Evolutionary conservation across 2,888 invertebrate genomes (phyloP).

Genomic region (Xiphydria camelus): DNA sequence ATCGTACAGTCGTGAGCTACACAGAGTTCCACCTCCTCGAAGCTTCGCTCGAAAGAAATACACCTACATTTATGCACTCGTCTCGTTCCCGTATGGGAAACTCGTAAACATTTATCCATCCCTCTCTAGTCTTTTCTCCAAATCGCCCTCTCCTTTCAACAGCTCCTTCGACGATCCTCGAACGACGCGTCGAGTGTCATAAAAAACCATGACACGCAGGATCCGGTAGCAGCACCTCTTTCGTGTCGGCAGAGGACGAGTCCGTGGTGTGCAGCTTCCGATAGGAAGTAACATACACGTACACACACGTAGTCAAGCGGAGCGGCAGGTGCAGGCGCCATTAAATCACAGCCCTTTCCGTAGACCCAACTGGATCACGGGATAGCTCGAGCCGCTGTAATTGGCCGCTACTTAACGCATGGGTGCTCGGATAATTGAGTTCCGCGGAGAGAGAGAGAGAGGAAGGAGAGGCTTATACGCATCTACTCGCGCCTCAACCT

Average conservation of each 20-base stretch:
- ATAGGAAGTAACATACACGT: constrained; percentile 1
- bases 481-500: too few relatives aligned
- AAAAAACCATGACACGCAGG: neutral
- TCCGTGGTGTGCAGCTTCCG: neutral
- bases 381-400: constrained; percentile 1
- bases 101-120: too few relatives aligned
- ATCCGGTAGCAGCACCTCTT: neutral
- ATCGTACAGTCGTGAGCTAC: too few relatives aligned
- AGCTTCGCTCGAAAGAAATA: too few relatives aligned
- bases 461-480: constrained; percentile 1
- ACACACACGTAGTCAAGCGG: neutral
- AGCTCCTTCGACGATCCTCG: constrained; percentile 33
- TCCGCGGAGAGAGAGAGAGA: neutral
- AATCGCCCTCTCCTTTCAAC: too few relatives aligned
- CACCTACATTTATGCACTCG: too few relatives aligned
- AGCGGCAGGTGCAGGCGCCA: neutral
- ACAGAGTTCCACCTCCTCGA: too few relatives aligned
- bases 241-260: too few relatives aligned
- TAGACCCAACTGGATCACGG: too few relatives aligned
- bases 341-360: constrained; percentile 1
- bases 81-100: too few relatives aligned
- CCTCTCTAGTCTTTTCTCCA: too few relatives aligned
- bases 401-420: constrained; percentile 12
- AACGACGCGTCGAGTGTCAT: constrained; percentile 17
- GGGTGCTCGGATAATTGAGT: too few relatives aligned